These are phyloP conservation scores for Tylochromis polylepis DNA, from an alignment of 2,113 vertebrate genomes.

Conservation along the genomic window DNA sequence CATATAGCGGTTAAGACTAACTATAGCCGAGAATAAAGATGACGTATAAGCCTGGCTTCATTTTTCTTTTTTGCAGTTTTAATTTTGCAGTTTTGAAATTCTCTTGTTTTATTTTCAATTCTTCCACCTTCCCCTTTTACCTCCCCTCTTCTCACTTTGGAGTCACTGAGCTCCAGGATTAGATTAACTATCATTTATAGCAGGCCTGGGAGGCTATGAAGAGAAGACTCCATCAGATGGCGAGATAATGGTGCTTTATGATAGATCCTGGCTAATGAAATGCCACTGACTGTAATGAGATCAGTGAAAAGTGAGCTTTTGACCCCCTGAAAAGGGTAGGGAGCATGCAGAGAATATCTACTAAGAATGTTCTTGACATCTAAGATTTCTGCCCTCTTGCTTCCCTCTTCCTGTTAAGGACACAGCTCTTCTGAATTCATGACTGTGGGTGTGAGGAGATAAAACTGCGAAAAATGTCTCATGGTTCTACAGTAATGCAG, in stretches of 20 bases:
- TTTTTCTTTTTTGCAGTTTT: background rate
- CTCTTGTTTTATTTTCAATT: background rate
- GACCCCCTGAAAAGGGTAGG: slow-evolving; percentile 56
- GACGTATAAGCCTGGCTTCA: background rate
- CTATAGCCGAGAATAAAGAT: background rate
- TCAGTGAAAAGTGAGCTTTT: slow-evolving; percentile 71
- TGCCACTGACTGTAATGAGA: slow-evolving; percentile 72
- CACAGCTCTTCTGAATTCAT: background rate
- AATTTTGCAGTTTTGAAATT: background rate
- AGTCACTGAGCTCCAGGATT: slow-evolving; percentile 43
- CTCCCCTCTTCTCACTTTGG: background rate
- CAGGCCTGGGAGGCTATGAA: slow-evolving; percentile 61
- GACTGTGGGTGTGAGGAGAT: background rate
- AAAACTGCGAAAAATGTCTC: background rate
- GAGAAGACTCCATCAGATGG: slow-evolving; percentile 62
- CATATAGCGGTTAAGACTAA: background rate
- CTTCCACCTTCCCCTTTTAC: background rate
- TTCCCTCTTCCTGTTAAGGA: background rate
- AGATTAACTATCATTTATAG: slow-evolving; percentile 67
- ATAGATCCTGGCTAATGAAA: slow-evolving; percentile 69
- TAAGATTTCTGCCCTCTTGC: background rate
- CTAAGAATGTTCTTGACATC: slow-evolving; percentile 28
- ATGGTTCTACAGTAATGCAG: background rate
- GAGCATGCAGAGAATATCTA: slow-evolving; percentile 38
- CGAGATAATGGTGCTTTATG: slow-evolving; percentile 67